Base-by-base conservation (phyloP, 2,888 invertebrate species). In the Drosophila tanythrix region DNA sequence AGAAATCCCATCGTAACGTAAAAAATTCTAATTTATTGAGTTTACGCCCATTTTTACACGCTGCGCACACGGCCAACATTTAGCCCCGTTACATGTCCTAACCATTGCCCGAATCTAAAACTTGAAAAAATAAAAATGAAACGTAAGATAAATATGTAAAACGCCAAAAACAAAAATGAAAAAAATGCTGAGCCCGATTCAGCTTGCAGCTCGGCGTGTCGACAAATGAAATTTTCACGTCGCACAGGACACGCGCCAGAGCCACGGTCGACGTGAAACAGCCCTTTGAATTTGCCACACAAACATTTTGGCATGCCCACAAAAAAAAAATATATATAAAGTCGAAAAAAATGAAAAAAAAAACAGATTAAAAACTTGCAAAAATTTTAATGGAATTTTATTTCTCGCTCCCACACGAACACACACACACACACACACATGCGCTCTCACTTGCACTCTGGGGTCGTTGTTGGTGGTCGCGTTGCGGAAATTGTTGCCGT, bases 301-400 rank as follows among this genome's bases (percentile, higher is more conserved):
- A 88, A 88, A 88, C 90, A 86, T 89, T 86, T 86, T 70, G 70
- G 74, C 69, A 56, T 69, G 65, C 75, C 59, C 69, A 40, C 69
- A 68, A 73, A 76, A 72, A 53, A 61, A 57, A 50, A 63, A 61
- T 21, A 21, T 21, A 70, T 8, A 15, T 4, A 62, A 43, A 36
- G 2, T 6, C 11, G 18, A 4, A 51, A 63, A 70, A 53, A 60
- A 53, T 33, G 33, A 72, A 56, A 38, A 50, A 59, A 66, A 78
- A 60, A 61, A 59, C 55, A 70, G 75, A 88, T 85, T 88, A 82
- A 84, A 83, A 84, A 85, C 88, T 82, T 87, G 83, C 76, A 83
- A 78, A 88, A 89, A 86, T 88, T 89, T 89, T 89, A 86, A 89
- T 89, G 79, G 90, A 89, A 89, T 89, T 89, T 81, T 79, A 82